These are phyloP conservation scores for Poecilia latipinna DNA, from an alignment of 2,113 vertebrate genomes.

Conservation along the genomic window DNA sequence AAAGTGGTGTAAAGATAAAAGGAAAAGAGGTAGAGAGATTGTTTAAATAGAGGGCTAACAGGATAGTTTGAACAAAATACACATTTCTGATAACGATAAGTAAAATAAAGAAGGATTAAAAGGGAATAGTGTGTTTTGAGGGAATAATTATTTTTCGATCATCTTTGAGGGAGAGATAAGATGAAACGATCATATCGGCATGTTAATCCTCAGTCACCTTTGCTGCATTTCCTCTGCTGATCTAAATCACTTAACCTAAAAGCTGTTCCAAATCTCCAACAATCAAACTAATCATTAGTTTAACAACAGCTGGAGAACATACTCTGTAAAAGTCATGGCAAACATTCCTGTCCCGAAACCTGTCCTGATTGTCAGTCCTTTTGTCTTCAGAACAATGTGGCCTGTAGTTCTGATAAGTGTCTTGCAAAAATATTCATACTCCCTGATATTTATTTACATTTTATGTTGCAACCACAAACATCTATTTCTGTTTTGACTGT, in stretches of 20 bases:
- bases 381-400: background rate
- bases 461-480: background rate
- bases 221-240: conserved; percentile 43
- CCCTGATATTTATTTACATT: background rate
- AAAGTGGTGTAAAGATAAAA: conserved; percentile 18
- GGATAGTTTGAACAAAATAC: conserved; percentile 10
- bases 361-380: conserved; percentile 65
- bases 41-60: conserved; percentile 12
- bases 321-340: conserved; percentile 26
- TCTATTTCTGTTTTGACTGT: background rate
- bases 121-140: conserved; percentile 2
- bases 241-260: conserved; percentile 48
- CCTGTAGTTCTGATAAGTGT: background rate
- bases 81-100: conserved; percentile 1
- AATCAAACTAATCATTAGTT: conserved; percentile 49
- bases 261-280: conserved; percentile 76
- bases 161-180: conserved; percentile 19
- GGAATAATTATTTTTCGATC: conserved; percentile 30
- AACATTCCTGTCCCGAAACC: conserved; percentile 10
- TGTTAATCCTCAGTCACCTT: conserved; percentile 34
- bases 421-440: background rate
- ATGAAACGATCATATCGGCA: conserved; percentile 33
- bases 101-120: background rate
- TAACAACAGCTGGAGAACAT: conserved; percentile 35
- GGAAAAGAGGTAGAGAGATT: conserved; percentile 55